phyloP scores from a whole-genome alignment of 92 coral and sea anemone genomes.

The Porites lobata region DNA sequence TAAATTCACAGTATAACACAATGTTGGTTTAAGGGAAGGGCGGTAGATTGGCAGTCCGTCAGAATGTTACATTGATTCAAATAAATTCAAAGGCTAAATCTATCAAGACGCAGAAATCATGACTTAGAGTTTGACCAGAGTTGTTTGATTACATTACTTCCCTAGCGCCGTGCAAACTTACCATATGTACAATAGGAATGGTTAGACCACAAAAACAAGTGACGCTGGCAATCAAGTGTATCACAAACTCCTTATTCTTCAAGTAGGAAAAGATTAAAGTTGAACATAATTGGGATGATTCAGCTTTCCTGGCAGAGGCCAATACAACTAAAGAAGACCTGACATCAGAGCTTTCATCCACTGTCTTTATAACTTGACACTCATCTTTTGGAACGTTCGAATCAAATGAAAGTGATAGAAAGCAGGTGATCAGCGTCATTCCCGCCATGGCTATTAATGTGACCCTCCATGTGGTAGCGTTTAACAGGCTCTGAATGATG shows the following conservation, averaged over 20 bases:
- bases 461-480: slow-evolving; percentile 11
- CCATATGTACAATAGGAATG: slow-evolving; percentile 33
- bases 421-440: slow-evolving; percentile 2
- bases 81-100: too few species aligned
- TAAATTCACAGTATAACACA: too few species aligned
- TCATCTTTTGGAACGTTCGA: neutral
- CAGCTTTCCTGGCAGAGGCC: neutral
- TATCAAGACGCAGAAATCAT: too few species aligned
- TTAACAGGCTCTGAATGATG: slow-evolving; percentile 13
- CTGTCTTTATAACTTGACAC: neutral
- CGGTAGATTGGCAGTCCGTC: too few species aligned
- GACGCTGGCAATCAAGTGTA: slow-evolving; percentile 3
- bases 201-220: slow-evolving; percentile 18
- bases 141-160: too few species aligned
- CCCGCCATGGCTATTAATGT: slow-evolving; percentile 25
- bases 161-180: neutral
- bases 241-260: slow-evolving; percentile 15
- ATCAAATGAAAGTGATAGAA: slow-evolving; percentile 18
- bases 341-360: neutral
- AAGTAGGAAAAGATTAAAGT: slow-evolving; percentile 13
- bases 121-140: too few species aligned
- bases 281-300: neutral
- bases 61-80: too few species aligned
- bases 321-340: neutral
- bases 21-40: too few species aligned